A percentile compares a stretch with the other conserved stretches of the same genome.
These are phyloP conservation scores for Polymixis lichenea DNA, from an alignment of 2,888 invertebrate species.

Conservation along the genomic window DNA sequence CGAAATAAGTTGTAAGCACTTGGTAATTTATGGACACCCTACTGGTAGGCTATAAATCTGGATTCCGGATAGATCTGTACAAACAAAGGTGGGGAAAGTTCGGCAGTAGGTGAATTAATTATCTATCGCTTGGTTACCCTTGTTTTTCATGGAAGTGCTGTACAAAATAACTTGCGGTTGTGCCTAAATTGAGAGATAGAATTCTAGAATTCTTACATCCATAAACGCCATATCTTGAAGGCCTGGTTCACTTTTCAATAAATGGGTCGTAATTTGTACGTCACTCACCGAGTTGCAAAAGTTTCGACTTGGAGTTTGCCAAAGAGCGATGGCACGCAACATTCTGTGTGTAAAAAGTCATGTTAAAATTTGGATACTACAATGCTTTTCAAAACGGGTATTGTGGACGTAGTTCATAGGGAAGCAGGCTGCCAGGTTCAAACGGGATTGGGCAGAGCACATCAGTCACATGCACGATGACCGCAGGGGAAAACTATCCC, in stretches of 20 bases:
- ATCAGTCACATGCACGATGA: not conserved
- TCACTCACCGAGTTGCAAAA: not conserved
- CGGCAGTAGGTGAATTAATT: slow-evolving; percentile 56
- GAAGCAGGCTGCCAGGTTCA: not conserved
- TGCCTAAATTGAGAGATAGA: not conserved
- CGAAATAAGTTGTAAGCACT: slow-evolving; percentile 57
- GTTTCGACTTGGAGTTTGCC: not conserved
- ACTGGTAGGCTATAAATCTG: slow-evolving; percentile 51
- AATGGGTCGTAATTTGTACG: not conserved
- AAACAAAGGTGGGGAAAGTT: slow-evolving; percentile 59
- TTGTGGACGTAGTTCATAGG: not conserved
- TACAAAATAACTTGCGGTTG: slow-evolving; percentile 13
- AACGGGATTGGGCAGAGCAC: not conserved
- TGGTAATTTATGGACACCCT: slow-evolving; percentile 51
- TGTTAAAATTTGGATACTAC: not conserved
- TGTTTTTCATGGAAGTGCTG: slow-evolving; percentile 32
- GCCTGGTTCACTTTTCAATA: not conserved
- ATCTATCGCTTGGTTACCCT: slow-evolving; percentile 42
- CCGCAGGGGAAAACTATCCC: not conserved
- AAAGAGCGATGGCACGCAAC: not conserved
- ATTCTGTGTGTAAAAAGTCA: not conserved
- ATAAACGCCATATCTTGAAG: not conserved
- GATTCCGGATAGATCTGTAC: slow-evolving; percentile 43
- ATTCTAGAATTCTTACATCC: not conserved
- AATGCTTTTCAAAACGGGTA: not conserved